phyloP scores from a whole-genome alignment of 2,797 vertebrate genomes.

The Cossypha caffra region DNA sequence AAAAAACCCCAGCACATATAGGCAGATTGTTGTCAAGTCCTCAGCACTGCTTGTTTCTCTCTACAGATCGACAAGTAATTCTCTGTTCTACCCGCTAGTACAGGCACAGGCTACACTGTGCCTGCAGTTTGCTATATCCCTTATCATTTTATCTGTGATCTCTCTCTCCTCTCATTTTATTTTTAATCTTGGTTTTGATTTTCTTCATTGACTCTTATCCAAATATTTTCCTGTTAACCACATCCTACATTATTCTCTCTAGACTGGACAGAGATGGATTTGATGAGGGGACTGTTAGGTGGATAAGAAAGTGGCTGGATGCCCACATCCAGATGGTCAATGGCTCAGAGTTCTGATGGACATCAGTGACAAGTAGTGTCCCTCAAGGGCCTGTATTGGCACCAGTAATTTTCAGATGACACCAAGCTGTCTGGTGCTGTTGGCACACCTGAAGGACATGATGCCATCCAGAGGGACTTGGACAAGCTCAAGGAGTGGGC shows the following conservation, averaged over 20 bases:
- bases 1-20: fast-evolving
- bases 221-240: background rate
- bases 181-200: background rate
- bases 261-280: background rate
- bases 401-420: background rate
- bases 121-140: background rate
- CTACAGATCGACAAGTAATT: background rate
- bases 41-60: background rate
- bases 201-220: background rate
- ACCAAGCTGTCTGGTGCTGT: background rate
- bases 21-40: background rate
- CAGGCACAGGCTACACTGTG: background rate
- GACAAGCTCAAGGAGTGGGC: background rate
- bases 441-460: background rate
- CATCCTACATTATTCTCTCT: background rate
- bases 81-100: background rate
- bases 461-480: background rate
- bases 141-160: background rate
- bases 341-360: background rate
- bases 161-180: background rate
- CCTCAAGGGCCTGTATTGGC: background rate
- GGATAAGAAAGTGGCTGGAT: background rate
- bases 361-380: background rate
- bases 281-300: background rate
- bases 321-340: no score